phyloP scores from a whole-genome alignment of 2,888 invertebrate genomes.

The Nyleta sp. region DNA sequence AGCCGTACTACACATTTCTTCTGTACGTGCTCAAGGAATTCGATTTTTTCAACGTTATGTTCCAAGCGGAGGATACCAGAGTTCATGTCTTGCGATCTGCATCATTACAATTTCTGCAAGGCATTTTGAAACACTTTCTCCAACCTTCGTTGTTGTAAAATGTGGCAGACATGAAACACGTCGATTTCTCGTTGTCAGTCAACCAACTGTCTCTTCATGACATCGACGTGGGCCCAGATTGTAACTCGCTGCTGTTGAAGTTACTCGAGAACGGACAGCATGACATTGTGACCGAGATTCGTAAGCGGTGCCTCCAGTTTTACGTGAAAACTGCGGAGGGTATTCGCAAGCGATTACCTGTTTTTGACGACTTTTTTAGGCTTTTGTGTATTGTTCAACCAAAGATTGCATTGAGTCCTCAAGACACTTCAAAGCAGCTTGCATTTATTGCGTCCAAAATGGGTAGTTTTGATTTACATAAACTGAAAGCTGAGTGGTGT shows the following conservation, averaged over 20 bases:
- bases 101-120: constrained; percentile 28
- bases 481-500: too few relatives aligned
- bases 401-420: neutral
- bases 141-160: constrained; percentile 31
- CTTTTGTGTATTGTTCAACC: neutral
- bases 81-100: constrained; percentile 42
- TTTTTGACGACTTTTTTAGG: neutral
- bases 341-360: neutral
- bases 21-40: constrained; percentile 52
- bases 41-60: constrained; percentile 53
- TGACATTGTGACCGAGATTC: neutral
- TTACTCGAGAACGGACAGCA: neutral
- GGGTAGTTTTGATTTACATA: too few relatives aligned
- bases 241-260: neutral
- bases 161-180: neutral
- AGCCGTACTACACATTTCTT: constrained; percentile 52
- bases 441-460: neutral
- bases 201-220: constrained; percentile 20
- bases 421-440: neutral
- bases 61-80: constrained; percentile 49
- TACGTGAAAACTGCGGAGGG: neutral
- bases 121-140: constrained; percentile 40
- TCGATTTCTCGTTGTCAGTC: neutral
- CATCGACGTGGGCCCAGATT: neutral
- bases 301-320: neutral